Evolutionary conservation across 2,888 invertebrate genomes (phyloP), one percentile per base, ranked within the genome.

Genomic region (Choreutis nemorana): DNA sequence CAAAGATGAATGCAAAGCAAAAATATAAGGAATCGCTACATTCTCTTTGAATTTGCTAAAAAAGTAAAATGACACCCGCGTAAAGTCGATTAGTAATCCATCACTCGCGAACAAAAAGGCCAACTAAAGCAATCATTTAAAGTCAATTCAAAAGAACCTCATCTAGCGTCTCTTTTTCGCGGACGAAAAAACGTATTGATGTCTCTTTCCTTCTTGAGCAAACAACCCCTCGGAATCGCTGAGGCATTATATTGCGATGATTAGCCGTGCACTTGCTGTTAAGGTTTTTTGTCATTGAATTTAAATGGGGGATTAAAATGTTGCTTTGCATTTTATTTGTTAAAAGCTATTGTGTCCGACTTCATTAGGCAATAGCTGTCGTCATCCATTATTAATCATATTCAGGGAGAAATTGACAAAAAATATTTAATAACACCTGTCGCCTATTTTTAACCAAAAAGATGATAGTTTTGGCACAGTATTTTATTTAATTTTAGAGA

Each of bases 171-270:
- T 50, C 58, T 48, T 40, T 59, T 44, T 23, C 32, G 22, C 49
- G 14, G 28, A 37, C 28, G 36, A 39, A 41, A 28, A 36, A 33
- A 34, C 37, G 44, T 39, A 7, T n/a, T 40, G 18, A 33, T 39
- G 36, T 18, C 34, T 43, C 29, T 64, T 59, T 49, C 53, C 31
- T 38, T 65, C 39, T 38, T 55, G 67, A 75, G 75, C 57, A 72
- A 64, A 46, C 48, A 39, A 53, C 67, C 72, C 71, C 55, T 53
- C 45, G 35, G 39, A 63, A 51, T 63, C 70, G 55, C 45, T 54
- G 70, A 51, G 57, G 67, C 77, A 73, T 78, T 78, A 78, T 78
- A 77, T 75, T 72, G 75, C 68, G 67, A 78, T 77, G 77, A 78
- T 78, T 78, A 77, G 68, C 52, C 57, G 53, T 62, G 65, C 77